Conservation (phyloP, 1,140 invertebrate genomes). For the Zaprionus vittiger region DNA sequence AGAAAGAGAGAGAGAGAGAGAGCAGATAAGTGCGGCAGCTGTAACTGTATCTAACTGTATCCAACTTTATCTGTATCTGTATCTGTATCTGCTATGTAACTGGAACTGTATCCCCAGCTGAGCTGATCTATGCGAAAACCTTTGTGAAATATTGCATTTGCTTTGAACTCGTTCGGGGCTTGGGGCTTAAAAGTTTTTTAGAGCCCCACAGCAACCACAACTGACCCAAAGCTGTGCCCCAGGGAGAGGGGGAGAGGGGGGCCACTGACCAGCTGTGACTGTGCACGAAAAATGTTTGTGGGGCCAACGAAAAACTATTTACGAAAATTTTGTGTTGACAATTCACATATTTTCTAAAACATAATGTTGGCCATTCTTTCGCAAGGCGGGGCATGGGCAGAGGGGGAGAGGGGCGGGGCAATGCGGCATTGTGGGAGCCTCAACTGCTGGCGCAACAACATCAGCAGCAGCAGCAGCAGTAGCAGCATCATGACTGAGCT, state of each 20-base stretch:
- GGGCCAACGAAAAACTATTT: conserved; percentile 75
- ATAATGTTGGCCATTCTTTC: conserved; percentile 65
- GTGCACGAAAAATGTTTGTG: conserved; percentile 60
- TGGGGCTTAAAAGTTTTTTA: conserved; percentile 21
- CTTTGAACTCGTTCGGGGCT: conserved; percentile 65
- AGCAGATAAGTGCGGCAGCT: not conserved
- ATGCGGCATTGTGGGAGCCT: conserved; percentile 47
- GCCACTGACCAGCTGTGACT: conserved; percentile 47
- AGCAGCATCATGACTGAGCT: conserved; percentile 48
- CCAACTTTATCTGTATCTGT: not conserved
- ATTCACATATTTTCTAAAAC: conserved; percentile 84
- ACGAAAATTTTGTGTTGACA: conserved; percentile 83
- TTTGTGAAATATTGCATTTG: conserved; percentile 79
- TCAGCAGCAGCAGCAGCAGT: conserved; percentile 56
- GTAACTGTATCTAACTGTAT: not conserved
- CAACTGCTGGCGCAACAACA: conserved; percentile 76
- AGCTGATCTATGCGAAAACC: conserved; percentile 12
- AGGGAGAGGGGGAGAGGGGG: conserved; percentile 14
- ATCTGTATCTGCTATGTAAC: conserved; percentile 11
- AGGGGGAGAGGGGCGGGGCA: not conserved
- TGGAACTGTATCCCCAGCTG: not conserved
- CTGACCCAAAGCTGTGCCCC: conserved; percentile 69
- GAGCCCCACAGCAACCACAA: conserved; percentile 64
- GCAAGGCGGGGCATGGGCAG: not conserved
- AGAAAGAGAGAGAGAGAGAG: not conserved